Percentiles rank a stretch among this genome's conserved stretches.
These are phyloP conservation scores for Sceloporus undulatus DNA, from an alignment of 2,113 vertebrate species.

Conservation along the genomic window DNA sequence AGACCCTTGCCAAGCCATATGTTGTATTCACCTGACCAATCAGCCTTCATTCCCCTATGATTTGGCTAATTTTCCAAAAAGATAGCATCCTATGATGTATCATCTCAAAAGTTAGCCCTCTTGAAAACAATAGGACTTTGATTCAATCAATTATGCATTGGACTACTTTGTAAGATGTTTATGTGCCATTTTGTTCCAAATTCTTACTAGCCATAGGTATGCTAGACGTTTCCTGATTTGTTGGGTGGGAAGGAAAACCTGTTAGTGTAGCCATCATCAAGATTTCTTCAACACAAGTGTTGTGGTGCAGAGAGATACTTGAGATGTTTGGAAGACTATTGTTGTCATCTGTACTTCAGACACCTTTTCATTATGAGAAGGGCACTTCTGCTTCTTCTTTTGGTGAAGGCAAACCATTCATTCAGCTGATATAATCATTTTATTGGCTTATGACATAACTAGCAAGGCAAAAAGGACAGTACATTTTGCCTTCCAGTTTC, in stretches of 20 bases:
- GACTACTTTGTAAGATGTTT: neutral
- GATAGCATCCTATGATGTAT: neutral
- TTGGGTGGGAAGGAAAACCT: neutral
- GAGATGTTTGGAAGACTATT: too few relatives aligned
- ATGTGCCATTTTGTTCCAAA: neutral
- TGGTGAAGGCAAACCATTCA: neutral
- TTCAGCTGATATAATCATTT: slow-evolving; percentile 2
- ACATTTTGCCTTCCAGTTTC: neutral
- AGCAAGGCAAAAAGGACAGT: neutral
- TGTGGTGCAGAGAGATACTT: too few relatives aligned
- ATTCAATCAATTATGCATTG: neutral
- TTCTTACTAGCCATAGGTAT: neutral
- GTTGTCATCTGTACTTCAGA: neutral
- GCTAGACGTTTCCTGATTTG: neutral
- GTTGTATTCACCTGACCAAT: neutral
- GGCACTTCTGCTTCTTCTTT: neutral
- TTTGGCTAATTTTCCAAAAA: neutral
- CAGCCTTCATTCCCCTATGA: neutral
- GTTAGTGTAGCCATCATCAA: too few relatives aligned
- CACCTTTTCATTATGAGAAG: too few relatives aligned
- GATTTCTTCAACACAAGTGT: neutral
- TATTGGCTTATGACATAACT: slow-evolving; percentile 8
- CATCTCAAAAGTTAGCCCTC: neutral
- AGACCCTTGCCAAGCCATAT: neutral
- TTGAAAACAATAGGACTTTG: neutral